Evolutionary conservation across 2,888 invertebrate genomes (phyloP).

Genomic region (Ennomos fuscantarius): DNA sequence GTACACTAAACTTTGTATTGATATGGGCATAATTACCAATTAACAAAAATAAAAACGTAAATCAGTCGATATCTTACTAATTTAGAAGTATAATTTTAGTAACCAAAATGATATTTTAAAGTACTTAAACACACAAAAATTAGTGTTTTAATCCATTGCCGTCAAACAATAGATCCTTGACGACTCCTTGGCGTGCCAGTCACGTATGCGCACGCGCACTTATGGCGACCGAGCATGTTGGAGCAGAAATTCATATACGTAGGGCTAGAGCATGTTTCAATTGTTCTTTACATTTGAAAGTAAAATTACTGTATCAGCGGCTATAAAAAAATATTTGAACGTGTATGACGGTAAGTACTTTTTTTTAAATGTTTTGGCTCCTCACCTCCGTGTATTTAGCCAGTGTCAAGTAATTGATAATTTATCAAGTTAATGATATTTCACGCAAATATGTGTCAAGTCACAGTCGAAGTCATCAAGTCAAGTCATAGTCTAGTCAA

Average conservation of each 20-base stretch:
- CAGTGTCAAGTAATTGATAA: too few species aligned
- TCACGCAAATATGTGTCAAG: too few species aligned
- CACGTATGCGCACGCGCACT: conserved; percentile 52
- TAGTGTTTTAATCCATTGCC: conserved; percentile 20
- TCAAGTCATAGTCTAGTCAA: too few species aligned
- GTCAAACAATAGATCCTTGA: conserved; percentile 46
- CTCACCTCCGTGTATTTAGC: too few species aligned
- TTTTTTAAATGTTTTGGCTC: too few species aligned
- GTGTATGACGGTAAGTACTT: too few species aligned
- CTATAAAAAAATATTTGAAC: background rate
- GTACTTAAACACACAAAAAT: conserved; percentile 15
- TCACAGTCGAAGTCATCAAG: too few species aligned
- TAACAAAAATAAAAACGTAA: too few species aligned
- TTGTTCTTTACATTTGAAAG: conserved; percentile 39
- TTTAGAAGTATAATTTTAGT: background rate
- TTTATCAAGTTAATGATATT: too few species aligned
- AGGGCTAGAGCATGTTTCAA: conserved; percentile 26
- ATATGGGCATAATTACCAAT: too few species aligned
- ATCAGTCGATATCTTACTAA: too few species aligned
- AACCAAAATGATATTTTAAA: background rate
- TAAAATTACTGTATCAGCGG: conserved; percentile 25
- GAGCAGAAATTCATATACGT: conserved; percentile 39
- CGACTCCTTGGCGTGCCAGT: conserved; percentile 46
- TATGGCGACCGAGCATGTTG: conserved; percentile 36
- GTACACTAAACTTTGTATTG: too few species aligned